These are phyloP conservation scores for Aix galericulata DNA, from an alignment of 2,113 vertebrate species.

Conservation along the genomic window DNA sequence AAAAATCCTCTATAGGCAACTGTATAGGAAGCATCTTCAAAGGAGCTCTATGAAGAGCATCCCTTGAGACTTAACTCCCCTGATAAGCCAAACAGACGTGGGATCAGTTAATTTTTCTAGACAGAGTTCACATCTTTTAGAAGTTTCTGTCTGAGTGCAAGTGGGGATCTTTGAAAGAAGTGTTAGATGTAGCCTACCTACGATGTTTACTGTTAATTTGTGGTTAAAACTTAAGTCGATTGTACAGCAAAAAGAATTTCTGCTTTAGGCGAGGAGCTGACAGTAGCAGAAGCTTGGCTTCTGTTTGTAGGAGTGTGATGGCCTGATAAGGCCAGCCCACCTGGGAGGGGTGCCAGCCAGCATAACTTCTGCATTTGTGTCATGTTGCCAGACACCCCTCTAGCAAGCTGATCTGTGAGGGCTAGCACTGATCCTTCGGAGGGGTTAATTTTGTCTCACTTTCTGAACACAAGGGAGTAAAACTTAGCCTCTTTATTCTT, in stretches of 20 bases:
- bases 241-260: background rate
- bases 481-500: constrained; percentile 35
- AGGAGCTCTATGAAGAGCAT: background rate
- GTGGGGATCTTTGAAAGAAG: background rate
- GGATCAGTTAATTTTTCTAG: background rate
- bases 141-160: background rate
- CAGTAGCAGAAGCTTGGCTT: background rate
- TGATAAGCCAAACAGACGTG: background rate
- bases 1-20: background rate
- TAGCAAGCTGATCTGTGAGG: background rate
- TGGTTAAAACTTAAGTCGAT: background rate
- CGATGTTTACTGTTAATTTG: background rate
- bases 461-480: background rate
- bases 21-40: background rate
- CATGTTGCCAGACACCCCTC: background rate
- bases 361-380: background rate
- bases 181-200: background rate
- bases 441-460: constrained; percentile 28
- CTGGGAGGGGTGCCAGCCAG: background rate
- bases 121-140: background rate
- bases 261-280: background rate
- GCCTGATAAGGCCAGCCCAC: background rate
- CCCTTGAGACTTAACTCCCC: background rate
- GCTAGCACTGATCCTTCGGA: background rate
- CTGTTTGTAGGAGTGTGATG: background rate